These are phyloP conservation scores for Ornithoptera priamus DNA, from an alignment of 2,888 invertebrate genomes.

Conservation along the genomic window DNA sequence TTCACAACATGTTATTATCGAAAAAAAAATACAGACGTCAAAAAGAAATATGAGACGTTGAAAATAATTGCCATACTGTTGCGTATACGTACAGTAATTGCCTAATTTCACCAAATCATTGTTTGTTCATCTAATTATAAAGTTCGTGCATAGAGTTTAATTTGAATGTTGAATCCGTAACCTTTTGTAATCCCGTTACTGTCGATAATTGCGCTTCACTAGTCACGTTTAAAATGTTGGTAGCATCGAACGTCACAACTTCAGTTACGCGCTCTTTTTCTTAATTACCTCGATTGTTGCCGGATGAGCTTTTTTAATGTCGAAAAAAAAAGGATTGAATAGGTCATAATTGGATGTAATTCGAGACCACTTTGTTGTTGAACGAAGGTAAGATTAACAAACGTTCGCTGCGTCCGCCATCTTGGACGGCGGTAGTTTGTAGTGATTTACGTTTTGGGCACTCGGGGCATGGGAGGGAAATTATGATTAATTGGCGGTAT, in stretches of 20 bases:
- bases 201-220: constrained; percentile 56
- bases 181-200: constrained; percentile 22
- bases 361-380: constrained; percentile 73
- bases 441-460: constrained; percentile 59
- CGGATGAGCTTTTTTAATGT: constrained; percentile 56
- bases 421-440: constrained; percentile 62
- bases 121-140: too few species aligned
- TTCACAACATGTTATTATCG: too few species aligned
- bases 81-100: too few species aligned
- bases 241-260: constrained; percentile 68
- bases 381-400: constrained; percentile 44
- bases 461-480: constrained; percentile 45
- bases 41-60: too few species aligned
- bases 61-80: too few species aligned
- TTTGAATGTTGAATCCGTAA: background rate
- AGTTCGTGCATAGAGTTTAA: too few species aligned
- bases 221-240: constrained; percentile 62
- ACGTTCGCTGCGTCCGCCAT: constrained; percentile 55
- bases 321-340: constrained; percentile 70
- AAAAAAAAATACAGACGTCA: too few species aligned
- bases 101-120: too few species aligned
- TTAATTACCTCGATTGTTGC: constrained; percentile 75
- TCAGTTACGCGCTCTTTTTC: constrained; percentile 72
- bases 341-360: constrained; percentile 79
- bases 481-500: constrained; percentile 63